phyloP scores from a whole-genome alignment of 2,113 vertebrate genomes.

The Chaenocephalus aceratus region DNA sequence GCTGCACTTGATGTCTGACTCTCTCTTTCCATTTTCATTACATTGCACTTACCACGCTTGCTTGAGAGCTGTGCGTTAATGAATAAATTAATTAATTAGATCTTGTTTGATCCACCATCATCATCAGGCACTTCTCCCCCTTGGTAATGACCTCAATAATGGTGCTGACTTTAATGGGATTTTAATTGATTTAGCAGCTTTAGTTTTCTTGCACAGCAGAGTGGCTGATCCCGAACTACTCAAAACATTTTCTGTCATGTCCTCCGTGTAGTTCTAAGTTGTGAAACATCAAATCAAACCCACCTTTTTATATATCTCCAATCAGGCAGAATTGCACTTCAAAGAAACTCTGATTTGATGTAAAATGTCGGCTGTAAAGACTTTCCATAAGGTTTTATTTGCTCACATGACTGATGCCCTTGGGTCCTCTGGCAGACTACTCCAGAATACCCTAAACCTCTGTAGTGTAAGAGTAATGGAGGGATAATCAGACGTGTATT shows the following conservation, averaged over 20 bases:
- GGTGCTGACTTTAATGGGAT: slow-evolving; percentile 77
- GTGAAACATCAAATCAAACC: slow-evolving; percentile 19
- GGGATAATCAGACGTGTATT: no score
- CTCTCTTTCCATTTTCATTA: slow-evolving; percentile 56
- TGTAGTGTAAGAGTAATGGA: background rate
- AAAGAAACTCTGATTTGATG: slow-evolving; percentile 19
- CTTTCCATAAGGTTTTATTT: slow-evolving; percentile 27
- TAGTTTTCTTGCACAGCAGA: slow-evolving; percentile 39
- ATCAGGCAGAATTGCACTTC: background rate
- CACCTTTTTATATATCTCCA: background rate
- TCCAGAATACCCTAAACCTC: slow-evolving; percentile 22
- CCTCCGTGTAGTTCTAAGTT: slow-evolving; percentile 7
- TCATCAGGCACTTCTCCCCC: slow-evolving; percentile 62
- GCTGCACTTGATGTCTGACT: slow-evolving; percentile 36
- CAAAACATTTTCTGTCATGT: slow-evolving; percentile 21
- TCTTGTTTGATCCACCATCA: slow-evolving; percentile 80
- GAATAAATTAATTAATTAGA: slow-evolving; percentile 82
- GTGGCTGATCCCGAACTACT: slow-evolving; percentile 33
- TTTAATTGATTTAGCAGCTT: slow-evolving; percentile 81
- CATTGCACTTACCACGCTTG: slow-evolving; percentile 44
- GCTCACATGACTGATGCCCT: slow-evolving; percentile 41
- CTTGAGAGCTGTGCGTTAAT: slow-evolving; percentile 60
- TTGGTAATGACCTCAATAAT: slow-evolving; percentile 81
- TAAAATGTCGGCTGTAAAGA: background rate
- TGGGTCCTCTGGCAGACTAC: slow-evolving; percentile 12